Percentiles rank a stretch among this genome's conserved stretches.
Conservation (phyloP, 1,140 invertebrate genomes). For the Nephila pilipes region DNA sequence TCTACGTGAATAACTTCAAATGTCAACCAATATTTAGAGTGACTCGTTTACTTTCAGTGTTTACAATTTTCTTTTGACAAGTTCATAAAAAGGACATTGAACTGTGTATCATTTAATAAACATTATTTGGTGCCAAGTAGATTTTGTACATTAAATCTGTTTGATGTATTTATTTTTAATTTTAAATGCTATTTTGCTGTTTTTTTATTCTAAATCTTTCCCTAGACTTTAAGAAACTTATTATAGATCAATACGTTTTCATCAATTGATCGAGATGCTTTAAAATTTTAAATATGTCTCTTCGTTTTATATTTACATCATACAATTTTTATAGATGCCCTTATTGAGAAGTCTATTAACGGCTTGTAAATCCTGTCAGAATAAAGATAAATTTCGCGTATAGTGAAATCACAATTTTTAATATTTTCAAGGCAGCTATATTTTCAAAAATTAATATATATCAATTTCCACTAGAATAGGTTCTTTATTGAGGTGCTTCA, state of each 20-base stretch:
- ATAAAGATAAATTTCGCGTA: not conserved
- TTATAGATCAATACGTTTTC: too few species aligned
- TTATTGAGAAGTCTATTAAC: not conserved
- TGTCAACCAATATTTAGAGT: too few species aligned
- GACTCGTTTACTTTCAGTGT: too few species aligned
- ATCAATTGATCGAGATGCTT: too few species aligned
- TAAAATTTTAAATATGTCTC: too few species aligned
- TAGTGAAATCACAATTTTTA: not conserved
- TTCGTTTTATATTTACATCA: not conserved
- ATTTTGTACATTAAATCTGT: not conserved
- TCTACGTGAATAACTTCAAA: too few species aligned
- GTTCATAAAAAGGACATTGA: not conserved
- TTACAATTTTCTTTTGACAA: too few species aligned
- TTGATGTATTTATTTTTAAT: not conserved
- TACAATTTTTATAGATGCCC: not conserved
- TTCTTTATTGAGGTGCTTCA: constrained; percentile 3
- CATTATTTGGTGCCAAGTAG: constrained; percentile 34
- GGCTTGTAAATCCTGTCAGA: not conserved
- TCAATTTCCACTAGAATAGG: not conserved
- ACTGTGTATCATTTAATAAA: not conserved
- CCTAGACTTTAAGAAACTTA: too few species aligned
- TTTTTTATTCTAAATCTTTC: not conserved
- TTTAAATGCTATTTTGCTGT: not conserved
- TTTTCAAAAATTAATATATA: not conserved
- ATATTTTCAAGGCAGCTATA: not conserved